Evolutionary conservation across 2,113 vertebrate species (phyloP).

Genomic region (sheep (Ovis aries)): DNA sequence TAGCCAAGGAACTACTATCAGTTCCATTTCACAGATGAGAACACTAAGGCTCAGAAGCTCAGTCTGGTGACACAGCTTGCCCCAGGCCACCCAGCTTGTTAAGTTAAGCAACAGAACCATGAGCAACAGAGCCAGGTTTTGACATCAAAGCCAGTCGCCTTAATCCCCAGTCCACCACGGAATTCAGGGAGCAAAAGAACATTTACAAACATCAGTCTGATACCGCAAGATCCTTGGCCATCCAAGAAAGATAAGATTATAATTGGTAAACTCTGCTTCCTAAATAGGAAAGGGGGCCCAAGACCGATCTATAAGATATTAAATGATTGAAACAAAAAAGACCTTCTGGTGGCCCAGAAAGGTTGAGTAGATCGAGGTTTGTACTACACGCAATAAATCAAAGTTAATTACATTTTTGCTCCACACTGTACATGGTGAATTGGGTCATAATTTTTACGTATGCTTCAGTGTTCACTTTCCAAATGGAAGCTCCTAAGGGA

Average conservation of each 20-base stretch:
- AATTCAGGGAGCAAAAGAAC: background rate
- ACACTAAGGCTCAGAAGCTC: background rate
- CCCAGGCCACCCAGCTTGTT: background rate
- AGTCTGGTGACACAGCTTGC: background rate
- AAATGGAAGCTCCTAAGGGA: background rate
- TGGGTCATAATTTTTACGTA: background rate
- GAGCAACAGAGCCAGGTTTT: background rate
- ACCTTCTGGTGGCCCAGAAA: constrained; percentile 33
- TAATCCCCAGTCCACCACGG: background rate
- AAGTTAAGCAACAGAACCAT: background rate
- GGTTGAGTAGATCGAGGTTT: background rate
- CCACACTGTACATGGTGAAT: background rate
- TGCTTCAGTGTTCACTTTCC: background rate
- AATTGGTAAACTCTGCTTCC: constrained; percentile 30
- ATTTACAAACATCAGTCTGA: background rate
- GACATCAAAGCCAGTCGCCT: constrained; percentile 29
- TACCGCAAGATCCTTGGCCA: background rate
- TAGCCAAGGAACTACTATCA: background rate
- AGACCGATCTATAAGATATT: constrained; percentile 12
- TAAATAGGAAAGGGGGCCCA: constrained; percentile 30
- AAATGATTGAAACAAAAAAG: constrained; percentile 40
- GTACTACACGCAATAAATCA: constrained; percentile 37
- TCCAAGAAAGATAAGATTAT: constrained; percentile 52
- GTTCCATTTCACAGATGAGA: constrained; percentile 13
- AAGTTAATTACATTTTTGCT: constrained; percentile 53